A percentile compares a stretch with the other conserved stretches of the same genome.
phyloP scores from a whole-genome alignment of 2,113 vertebrate genomes.

The Coracopsis vasa region DNA sequence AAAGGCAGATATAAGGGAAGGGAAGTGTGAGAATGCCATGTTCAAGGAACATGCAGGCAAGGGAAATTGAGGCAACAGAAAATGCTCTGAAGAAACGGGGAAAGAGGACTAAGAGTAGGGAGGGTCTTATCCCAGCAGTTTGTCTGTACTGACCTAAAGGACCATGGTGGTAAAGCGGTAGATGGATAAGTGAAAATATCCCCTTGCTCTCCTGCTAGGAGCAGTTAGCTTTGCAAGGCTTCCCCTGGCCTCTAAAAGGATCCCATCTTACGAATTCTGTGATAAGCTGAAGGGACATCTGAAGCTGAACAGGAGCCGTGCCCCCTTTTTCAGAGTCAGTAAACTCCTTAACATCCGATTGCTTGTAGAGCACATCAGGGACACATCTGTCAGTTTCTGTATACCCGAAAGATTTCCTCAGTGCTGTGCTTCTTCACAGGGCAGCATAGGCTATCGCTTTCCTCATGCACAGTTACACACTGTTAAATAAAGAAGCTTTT shows the following conservation, averaged over 20 bases:
- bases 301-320: neutral
- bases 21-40: neutral
- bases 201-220: neutral
- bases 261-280: neutral
- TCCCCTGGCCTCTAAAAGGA: neutral
- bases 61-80: neutral
- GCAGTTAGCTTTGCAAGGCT: neutral
- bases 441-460: neutral
- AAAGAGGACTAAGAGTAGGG: neutral
- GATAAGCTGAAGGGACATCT: neutral
- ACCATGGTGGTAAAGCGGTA: fast-evolving
- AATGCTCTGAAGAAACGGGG: neutral
- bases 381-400: neutral
- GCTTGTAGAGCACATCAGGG: neutral
- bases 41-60: neutral
- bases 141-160: neutral
- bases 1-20: neutral
- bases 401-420: neutral
- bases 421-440: neutral
- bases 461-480: neutral
- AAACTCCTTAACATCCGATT: neutral
- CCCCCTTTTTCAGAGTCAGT: neutral
- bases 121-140: neutral
- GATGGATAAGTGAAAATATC: neutral
- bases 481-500: neutral